These are phyloP conservation scores for Seira musarum DNA, from an alignment of 2,888 invertebrate genomes.

Conservation along the genomic window DNA sequence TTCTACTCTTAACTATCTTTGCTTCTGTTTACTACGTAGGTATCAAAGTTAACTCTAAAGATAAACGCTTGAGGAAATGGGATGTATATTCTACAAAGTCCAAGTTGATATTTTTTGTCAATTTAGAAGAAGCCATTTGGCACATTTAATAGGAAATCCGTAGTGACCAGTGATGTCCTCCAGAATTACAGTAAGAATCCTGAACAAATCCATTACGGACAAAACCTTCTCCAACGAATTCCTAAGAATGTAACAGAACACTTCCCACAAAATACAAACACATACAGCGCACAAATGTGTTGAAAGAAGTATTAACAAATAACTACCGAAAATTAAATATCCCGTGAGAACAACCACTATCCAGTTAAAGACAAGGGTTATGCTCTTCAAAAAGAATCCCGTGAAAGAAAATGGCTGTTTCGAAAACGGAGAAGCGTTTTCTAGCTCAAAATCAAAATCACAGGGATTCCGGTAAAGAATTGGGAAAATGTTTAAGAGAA, in stretches of 20 bases:
- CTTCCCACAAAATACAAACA: slow-evolving; percentile 11
- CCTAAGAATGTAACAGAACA: background rate
- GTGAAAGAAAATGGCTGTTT: too few relatives aligned
- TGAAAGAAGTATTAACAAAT: slow-evolving; percentile 5
- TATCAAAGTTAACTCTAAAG: too few relatives aligned
- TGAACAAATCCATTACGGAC: background rate
- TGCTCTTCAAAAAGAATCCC: background rate
- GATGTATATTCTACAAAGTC: slow-evolving; percentile 14
- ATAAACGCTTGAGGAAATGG: slow-evolving; percentile 1
- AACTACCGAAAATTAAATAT: slow-evolving; percentile 31
- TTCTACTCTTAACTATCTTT: too few relatives aligned
- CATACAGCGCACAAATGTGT: slow-evolving; percentile 27
- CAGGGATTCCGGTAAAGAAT: background rate
- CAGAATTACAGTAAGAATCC: background rate
- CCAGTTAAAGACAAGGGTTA: slow-evolving; percentile 15
- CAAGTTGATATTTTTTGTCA: background rate
- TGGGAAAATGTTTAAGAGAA: slow-evolving; percentile 30
- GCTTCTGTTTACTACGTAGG: too few relatives aligned
- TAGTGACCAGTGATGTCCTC: too few relatives aligned
- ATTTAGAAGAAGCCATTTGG: background rate
- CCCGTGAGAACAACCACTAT: slow-evolving; percentile 5
- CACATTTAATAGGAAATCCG: too few relatives aligned
- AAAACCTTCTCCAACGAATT: background rate
- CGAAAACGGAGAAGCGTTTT: background rate
- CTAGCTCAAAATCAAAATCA: background rate